Percentiles rank a stretch among this genome's conserved stretches.
phyloP scores from a whole-genome alignment of 2,113 vertebrate species.

The Typhlomys cinereus region DNA sequence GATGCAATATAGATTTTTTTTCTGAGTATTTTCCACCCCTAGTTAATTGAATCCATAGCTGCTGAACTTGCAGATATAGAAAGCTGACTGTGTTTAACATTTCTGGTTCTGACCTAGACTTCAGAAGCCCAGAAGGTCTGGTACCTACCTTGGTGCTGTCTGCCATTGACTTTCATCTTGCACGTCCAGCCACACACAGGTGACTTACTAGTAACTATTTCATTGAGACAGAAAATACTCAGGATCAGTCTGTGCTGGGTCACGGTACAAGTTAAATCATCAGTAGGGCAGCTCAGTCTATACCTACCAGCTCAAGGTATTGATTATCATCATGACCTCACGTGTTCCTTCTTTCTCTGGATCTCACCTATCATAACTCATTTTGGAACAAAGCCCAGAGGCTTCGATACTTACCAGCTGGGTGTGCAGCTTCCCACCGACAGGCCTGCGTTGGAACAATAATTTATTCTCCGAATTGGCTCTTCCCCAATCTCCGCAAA shows the following conservation, averaged over 20 bases:
- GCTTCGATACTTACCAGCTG: slow-evolving; percentile 34
- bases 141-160: background rate
- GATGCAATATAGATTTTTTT: no score
- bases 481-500: slow-evolving; percentile 55
- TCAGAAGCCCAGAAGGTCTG: background rate
- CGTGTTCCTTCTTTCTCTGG: background rate
- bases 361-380: slow-evolving; percentile 29
- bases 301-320: background rate
- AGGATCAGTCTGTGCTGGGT: background rate
- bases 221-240: slow-evolving; percentile 4
- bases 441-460: slow-evolving; percentile 31
- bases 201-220: slow-evolving; percentile 47
- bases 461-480: slow-evolving; percentile 62
- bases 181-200: background rate
- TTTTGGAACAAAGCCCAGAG: slow-evolving; percentile 34
- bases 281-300: background rate
- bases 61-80: background rate
- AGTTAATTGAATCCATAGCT: background rate
- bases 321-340: background rate
- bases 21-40: background rate
- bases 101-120: background rate
- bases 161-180: background rate
- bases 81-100: background rate
- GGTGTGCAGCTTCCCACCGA: slow-evolving; percentile 27
- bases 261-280: background rate